phyloP scores from a whole-genome alignment of 2,113 vertebrate genomes.

The Erythrocebus patas region DNA sequence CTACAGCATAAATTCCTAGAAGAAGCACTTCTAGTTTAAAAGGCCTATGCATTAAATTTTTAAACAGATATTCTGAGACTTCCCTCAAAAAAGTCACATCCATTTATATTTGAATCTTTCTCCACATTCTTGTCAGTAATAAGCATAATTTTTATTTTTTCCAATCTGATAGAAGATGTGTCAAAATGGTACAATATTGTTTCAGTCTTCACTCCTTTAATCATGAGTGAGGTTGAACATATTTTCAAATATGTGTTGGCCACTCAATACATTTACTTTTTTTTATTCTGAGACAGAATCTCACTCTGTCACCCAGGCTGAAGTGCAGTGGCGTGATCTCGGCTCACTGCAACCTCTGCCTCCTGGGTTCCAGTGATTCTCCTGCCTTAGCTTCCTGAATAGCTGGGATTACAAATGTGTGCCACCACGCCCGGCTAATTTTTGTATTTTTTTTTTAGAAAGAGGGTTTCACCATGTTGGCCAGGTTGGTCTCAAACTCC shows the following conservation, averaged over 20 bases:
- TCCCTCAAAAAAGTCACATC: neutral
- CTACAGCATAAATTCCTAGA: neutral
- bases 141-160: constrained; percentile 17
- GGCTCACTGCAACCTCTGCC: no score
- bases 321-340: no score
- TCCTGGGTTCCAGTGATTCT: no score
- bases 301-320: no score
- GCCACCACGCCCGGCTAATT: no score
- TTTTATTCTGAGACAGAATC: neutral
- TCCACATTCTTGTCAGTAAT: neutral
- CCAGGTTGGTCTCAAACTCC: no score
- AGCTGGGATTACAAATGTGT: no score
- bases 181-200: neutral
- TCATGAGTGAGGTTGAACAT: neutral
- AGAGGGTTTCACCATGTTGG: no score
- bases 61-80: neutral
- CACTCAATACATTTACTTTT: constrained; percentile 17
- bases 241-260: constrained; percentile 14
- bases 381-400: no score
- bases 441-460: no score
- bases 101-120: constrained; percentile 12
- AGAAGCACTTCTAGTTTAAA: constrained; percentile 26
- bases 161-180: neutral
- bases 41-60: neutral
- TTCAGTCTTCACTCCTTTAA: constrained; percentile 49